phyloP scores from a whole-genome alignment of 2,113 vertebrate genomes.

The Coracopsis vasa region DNA sequence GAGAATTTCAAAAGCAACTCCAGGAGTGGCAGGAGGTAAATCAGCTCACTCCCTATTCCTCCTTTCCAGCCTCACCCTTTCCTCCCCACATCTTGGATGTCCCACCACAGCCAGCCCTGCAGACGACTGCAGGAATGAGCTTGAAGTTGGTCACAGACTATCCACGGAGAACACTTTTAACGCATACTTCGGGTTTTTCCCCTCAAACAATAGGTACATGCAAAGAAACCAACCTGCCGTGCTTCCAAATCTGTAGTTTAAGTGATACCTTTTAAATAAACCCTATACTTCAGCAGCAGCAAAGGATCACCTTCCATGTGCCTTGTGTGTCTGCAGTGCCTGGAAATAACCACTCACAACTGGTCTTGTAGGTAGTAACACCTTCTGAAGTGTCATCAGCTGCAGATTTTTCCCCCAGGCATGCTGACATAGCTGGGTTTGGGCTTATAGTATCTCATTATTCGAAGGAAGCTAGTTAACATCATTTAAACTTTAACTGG shows the following conservation, averaged over 20 bases:
- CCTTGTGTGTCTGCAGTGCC: background rate
- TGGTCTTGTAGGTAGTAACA: background rate
- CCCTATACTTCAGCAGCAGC: background rate
- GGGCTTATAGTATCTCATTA: background rate
- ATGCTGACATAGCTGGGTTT: background rate
- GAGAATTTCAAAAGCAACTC: background rate
- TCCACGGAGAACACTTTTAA: background rate
- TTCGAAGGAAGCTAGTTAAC: background rate
- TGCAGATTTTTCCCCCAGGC: background rate
- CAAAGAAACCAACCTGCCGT: background rate
- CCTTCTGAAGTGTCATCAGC: background rate
- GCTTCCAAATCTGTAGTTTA: background rate
- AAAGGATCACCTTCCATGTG: background rate
- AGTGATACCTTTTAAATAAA: background rate
- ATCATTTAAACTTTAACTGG: background rate
- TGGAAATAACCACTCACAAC: background rate
- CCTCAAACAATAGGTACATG: background rate
- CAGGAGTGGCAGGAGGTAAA: background rate
- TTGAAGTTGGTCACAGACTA: background rate
- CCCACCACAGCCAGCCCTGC: background rate
- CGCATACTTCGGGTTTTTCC: background rate
- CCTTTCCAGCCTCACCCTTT: background rate
- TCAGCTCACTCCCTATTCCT: background rate
- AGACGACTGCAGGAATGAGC: fast-evolving
- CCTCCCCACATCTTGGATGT: background rate